Conservation (phyloP, 1,140 invertebrate genomes). For the Lamellibrachia luymesi region DNA sequence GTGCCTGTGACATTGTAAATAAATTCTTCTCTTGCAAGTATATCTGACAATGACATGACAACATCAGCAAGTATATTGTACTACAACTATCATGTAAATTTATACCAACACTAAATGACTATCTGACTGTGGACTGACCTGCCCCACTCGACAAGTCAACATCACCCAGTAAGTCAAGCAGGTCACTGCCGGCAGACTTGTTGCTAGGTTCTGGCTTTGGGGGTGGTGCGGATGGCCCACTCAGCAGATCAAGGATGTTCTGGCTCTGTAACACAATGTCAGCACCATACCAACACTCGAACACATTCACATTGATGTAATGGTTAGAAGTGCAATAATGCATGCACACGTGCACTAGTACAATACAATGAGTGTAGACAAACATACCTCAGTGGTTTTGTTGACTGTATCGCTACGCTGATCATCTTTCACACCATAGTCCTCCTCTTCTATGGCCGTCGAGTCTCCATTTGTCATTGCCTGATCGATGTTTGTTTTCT, state of each 20-base stretch:
- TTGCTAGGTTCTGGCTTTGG: constrained; percentile 27
- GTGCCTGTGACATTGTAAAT: too few species aligned
- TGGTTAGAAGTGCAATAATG: too few species aligned
- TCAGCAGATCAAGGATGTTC: constrained; percentile 52
- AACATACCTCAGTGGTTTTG: constrained; percentile 42
- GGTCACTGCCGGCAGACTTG: constrained; percentile 57
- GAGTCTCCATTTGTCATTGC: constrained; percentile 42
- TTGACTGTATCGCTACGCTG: constrained; percentile 33
- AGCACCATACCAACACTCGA: not conserved
- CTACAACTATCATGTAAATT: not conserved
- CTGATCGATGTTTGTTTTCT: constrained; percentile 48
- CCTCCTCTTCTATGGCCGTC: constrained; percentile 30
- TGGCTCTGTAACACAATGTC: constrained; percentile 39
- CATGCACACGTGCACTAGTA: not conserved
- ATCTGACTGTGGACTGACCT: constrained; percentile 25
- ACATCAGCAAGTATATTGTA: too few species aligned
- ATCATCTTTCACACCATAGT: constrained; percentile 29
- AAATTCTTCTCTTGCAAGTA: not conserved
- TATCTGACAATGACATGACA: not conserved
- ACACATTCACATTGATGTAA: not conserved
- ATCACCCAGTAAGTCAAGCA: constrained; percentile 81
- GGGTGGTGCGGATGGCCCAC: constrained; percentile 33
- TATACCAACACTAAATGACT: not conserved
- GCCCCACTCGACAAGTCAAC: constrained; percentile 34
- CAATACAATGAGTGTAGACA: not conserved